Percentiles rank a stretch among this genome's conserved stretches.
Conservation (phyloP, 2,888 invertebrate species). For the Endotricha flammealis region DNA sequence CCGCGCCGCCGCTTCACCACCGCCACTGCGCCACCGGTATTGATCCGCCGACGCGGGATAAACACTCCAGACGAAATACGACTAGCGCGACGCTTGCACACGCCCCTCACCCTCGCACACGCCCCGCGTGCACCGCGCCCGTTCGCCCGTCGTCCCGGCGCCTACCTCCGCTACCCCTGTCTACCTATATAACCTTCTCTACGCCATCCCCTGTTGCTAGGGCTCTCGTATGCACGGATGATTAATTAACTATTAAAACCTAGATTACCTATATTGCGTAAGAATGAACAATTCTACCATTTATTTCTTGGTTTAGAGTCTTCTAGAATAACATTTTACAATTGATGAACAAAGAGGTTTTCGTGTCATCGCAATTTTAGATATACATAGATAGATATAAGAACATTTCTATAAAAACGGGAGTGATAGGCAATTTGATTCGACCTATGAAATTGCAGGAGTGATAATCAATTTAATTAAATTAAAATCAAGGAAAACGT, state of each 20-base stretch:
- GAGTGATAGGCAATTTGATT: too few relatives aligned
- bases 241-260: conserved; percentile 10
- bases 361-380: too few relatives aligned
- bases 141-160: conserved; percentile 48
- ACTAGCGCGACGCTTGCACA: conserved; percentile 72
- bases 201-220: conserved; percentile 46
- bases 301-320: too few relatives aligned
- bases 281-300: too few relatives aligned
- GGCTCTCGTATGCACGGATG: conserved; percentile 32
- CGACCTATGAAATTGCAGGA: too few relatives aligned
- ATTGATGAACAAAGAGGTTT: too few relatives aligned
- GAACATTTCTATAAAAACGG: too few relatives aligned
- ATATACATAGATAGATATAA: too few relatives aligned
- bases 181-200: conserved; percentile 31
- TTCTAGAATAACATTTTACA: too few relatives aligned
- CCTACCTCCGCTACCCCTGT: conserved; percentile 40
- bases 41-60: conserved; percentile 76
- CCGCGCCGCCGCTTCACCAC: conserved; percentile 69
- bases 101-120: conserved; percentile 53
- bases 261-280: background rate
- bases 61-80: conserved; percentile 78
- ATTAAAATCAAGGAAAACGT: too few relatives aligned
- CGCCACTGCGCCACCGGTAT: conserved; percentile 78
- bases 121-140: conserved; percentile 51
- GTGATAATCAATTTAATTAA: too few relatives aligned